Base-by-base conservation (phyloP, 2,113 vertebrate species). In the Peromyscus maniculatus region DNA sequence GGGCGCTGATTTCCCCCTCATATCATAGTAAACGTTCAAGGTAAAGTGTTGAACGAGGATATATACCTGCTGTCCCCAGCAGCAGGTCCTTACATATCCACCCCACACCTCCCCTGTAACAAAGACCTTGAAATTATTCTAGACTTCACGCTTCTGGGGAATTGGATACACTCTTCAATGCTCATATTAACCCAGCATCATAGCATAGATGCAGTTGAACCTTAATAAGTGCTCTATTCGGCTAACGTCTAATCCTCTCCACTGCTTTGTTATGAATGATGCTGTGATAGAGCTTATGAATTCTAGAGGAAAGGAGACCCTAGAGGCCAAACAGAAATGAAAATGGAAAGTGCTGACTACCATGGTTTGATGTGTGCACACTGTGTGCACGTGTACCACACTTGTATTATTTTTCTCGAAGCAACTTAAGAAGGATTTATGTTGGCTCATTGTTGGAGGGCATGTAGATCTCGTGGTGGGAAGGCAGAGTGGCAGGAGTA, bases 1-100 rank as follows among this genome's bases (percentile, higher is more conserved):
- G 95, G 93, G 67, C 26, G 75, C 31, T 89, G 75, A 93, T 91
- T 91, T 93, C 83, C 75, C 75, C 69, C 93, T 89, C 69, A 78
- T 36, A 64, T 67, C 39, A 62, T 7, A 36, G 28, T 75, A 78
- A 88, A 91, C 22, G 4, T 1, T 17, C 22, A 82, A 91, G 74
- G 36, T 43, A 46, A 87, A 95, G 52, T 43, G 78, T 21, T 15
- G 33, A 57, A 91, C 55, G 69, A 69, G 26, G 96, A 89, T 17
- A 87, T 15, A 86, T 5, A 77, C 3, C 36, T 8, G 49, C 36
- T 39, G 36, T 57, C 67, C 67, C 12, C 52, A 13, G 59, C 13
- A 6, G n/a, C 49, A 87, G 52, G 17, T 33, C 39, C 36, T 90
- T 72, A 43, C 13, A 39, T 28, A 91, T 39, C 64, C 28, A 72